phyloP scores from a whole-genome alignment of 30 jellyfish, hydroid and myxozoan genomes.

The Catostylus mosaicus region DNA sequence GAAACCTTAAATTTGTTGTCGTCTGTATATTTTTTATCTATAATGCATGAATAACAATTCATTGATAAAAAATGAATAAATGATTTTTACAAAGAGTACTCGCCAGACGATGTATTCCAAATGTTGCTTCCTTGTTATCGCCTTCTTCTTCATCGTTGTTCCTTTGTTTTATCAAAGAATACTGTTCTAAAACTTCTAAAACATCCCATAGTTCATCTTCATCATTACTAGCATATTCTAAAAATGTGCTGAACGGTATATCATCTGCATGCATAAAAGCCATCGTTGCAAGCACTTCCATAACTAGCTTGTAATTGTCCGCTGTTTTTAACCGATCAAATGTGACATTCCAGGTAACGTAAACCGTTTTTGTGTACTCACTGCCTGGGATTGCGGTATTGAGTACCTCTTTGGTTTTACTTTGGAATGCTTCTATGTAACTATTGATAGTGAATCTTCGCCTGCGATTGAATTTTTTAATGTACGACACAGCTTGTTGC shows the following conservation, averaged over 20 bases:
- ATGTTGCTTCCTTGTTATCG: slow-evolving; percentile 7
- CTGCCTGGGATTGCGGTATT: slow-evolving; percentile 3
- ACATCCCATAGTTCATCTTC: slow-evolving; percentile 51
- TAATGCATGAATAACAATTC: too few relatives aligned
- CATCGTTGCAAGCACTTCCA: slow-evolving; percentile 31
- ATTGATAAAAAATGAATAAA: not conserved
- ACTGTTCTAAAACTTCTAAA: slow-evolving; percentile 40
- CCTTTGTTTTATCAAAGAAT: slow-evolving; percentile 14
- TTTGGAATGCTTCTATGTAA: slow-evolving; percentile 39
- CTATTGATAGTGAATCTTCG: slow-evolving; percentile 35
- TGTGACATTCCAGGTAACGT: slow-evolving; percentile 59
- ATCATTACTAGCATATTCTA: slow-evolving; percentile 15
- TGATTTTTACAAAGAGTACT: not conserved
- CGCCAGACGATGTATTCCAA: slow-evolving; percentile 54
- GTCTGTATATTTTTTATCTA: too few relatives aligned
- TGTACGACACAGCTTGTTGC: slow-evolving; percentile 79
- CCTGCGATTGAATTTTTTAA: slow-evolving; percentile 19
- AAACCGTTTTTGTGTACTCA: slow-evolving; percentile 60
- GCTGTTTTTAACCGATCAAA: slow-evolving; percentile 46
- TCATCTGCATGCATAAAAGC: slow-evolving; percentile 57
- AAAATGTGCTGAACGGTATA: slow-evolving; percentile 52
- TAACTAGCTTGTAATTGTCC: not conserved
- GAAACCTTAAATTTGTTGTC: too few relatives aligned
- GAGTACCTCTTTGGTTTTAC: slow-evolving; percentile 32
- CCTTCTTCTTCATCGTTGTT: not conserved